Evolutionary conservation across 2,888 invertebrate genomes (phyloP).

Genomic region (Automeris io): DNA sequence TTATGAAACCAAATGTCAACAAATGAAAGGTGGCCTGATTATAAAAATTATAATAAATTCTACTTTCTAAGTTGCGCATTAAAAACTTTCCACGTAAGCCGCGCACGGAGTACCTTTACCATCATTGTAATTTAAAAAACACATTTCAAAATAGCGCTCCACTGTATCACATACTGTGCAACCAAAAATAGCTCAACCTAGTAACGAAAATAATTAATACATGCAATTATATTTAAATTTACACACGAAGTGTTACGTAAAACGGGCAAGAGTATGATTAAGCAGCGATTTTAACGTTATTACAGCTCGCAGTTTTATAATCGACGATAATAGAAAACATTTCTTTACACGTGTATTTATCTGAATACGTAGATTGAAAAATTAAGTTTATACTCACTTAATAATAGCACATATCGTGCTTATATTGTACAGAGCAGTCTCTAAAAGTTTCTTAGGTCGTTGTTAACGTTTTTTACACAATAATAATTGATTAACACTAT

Average conservation of each 20-base stretch:
- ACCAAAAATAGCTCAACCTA: conserved; percentile 59
- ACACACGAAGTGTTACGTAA: conserved; percentile 18
- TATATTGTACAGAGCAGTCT: conserved; percentile 23
- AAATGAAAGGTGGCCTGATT: conserved; percentile 36
- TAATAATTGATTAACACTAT: conserved; percentile 34
- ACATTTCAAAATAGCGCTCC: conserved; percentile 27
- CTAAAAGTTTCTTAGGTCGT: conserved; percentile 17
- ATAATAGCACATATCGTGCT: conserved; percentile 38
- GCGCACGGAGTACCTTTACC: conserved; percentile 14
- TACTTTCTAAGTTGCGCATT: conserved; percentile 26
- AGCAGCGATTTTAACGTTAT: conserved; percentile 20
- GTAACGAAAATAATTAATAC: conserved; percentile 49
- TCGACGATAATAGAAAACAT: neutral
- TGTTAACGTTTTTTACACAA: conserved; percentile 19
- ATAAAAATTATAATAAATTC: conserved; percentile 29
- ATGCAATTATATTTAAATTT: conserved; percentile 27
- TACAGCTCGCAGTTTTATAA: conserved; percentile 4
- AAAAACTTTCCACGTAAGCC: conserved; percentile 25
- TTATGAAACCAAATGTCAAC: conserved; percentile 49
- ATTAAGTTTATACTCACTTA: conserved; percentile 43
- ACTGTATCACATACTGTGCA: conserved; percentile 35
- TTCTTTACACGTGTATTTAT: conserved; percentile 7
- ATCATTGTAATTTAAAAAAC: conserved; percentile 20
- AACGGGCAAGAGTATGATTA: conserved; percentile 17
- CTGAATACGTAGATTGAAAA: conserved; percentile 4